Base-by-base conservation (phyloP, 2,797 vertebrate genomes). In the Melanogrammus aeglefinus region DNA sequence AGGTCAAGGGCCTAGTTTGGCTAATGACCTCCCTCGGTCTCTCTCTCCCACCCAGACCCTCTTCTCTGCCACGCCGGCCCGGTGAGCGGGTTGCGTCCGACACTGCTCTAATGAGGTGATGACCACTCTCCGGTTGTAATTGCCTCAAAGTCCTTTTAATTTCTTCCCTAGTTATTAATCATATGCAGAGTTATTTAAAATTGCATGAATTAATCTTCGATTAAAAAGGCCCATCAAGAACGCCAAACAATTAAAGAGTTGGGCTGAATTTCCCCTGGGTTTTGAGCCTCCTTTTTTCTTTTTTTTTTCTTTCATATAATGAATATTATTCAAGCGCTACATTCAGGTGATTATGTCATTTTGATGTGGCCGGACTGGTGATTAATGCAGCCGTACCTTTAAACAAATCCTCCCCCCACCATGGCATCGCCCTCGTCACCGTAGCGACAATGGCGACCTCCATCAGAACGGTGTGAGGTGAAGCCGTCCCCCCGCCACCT, bases 121-220 rank as follows among this genome's bases (percentile, higher is more conserved):
- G 96, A 97, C 97, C 97, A 97, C 94, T 95, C 95, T 95, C 96
- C 95, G 95, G 95, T 96, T 96, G 96, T 97, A 98, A 99, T 99
- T 99, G 97, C 97, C 97, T 98, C 95, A 94, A 96, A 98, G 95
- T 97, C 95, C 94, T 96, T 97, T 97, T 98, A 97, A 98, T 98
- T 99, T 97, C 96, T 88, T 87, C 83, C 82, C 94, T 96, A 96
- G 96, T 94, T 97, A 98, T 99, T 99, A 99, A 99, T 99, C 97
- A 99, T 97, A 97, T 95, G 94, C 96, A 96, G 95, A 97, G 96
- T 98, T 99, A 99, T 99, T 99, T 99, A 99, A 99, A 98, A 98
- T 96, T 94, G 96, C 96, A 97, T 97, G 96, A 98, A 99, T 99
- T 98, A 98, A 98, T 98, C 96, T 98, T 97, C 95, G 96, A 98